These are phyloP conservation scores for Xerus inauris DNA, from an alignment of 2,113 vertebrate species.

Conservation along the genomic window DNA sequence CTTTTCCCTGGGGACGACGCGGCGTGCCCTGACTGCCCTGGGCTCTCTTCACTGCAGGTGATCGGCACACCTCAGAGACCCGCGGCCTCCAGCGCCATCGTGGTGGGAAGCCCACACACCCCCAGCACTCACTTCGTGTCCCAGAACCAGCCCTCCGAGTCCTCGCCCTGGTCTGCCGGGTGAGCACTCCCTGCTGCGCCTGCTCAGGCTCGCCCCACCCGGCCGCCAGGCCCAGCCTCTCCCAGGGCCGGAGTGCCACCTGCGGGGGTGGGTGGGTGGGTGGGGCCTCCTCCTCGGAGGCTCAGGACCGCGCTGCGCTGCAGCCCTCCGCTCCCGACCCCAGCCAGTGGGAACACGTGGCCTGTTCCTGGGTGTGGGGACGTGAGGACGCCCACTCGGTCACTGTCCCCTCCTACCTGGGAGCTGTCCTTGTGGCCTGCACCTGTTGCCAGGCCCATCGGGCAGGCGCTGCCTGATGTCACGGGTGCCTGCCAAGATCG, in stretches of 20 bases:
- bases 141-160: conserved; percentile 96
- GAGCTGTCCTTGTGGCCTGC: background rate
- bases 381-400: accelerated
- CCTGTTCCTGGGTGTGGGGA: background rate
- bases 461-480: background rate
- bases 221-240: too few relatives aligned
- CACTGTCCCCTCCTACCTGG: background rate
- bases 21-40: conserved; percentile 30
- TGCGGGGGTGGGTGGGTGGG: too few relatives aligned
- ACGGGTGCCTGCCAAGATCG: background rate
- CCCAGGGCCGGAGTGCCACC: too few relatives aligned
- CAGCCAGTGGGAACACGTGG: background rate
- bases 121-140: conserved; percentile 96
- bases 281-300: too few relatives aligned
- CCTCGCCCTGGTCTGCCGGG: conserved; percentile 99
- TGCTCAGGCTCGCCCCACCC: too few relatives aligned
- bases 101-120: conserved; percentile 98
- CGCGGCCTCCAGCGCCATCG: conserved; percentile 93
- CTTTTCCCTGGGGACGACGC: too few relatives aligned
- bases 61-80: conserved; percentile 97
- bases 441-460: accelerated
- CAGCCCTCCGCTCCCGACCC: background rate
- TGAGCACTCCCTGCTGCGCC: conserved; percentile 83
- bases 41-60: conserved; percentile 87
- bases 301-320: too few relatives aligned